Evolutionary conservation across 2,113 vertebrate species (phyloP).

Genomic region (Zootoca vivipara): DNA sequence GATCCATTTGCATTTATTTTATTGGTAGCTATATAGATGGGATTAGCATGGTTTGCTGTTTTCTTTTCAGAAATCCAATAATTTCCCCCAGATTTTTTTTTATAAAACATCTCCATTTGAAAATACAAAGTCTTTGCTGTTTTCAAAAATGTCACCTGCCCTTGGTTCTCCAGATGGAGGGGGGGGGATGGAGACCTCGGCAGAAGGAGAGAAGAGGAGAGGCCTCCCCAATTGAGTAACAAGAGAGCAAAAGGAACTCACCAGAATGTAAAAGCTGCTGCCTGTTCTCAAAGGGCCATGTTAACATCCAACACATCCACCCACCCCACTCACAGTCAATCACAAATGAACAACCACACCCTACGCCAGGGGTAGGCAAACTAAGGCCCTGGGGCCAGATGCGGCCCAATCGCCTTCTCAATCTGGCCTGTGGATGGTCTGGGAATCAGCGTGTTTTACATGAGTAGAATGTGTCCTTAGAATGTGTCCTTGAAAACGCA

Average conservation of each 20-base stretch:
- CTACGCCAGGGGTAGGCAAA: no score
- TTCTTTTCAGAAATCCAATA: not conserved
- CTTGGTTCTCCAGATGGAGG: not conserved
- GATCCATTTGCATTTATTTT: not conserved
- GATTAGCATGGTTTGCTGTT: not conserved
- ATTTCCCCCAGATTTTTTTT: not conserved
- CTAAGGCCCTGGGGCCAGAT: no score
- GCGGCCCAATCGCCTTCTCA: no score
- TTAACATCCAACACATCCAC: no score
- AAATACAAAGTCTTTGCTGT: not conserved
- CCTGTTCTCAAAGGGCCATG: not conserved
- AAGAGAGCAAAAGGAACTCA: no score
- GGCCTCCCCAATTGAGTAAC: not conserved
- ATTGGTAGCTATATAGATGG: not conserved
- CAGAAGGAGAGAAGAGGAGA: not conserved
- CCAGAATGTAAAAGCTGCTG: not conserved
- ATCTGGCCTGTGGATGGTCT: fast-evolving
- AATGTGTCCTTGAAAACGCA: no score
- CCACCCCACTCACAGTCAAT: no score
- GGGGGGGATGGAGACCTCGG: not conserved
- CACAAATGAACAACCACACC: no score
- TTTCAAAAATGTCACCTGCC: not conserved
- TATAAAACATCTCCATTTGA: not conserved
- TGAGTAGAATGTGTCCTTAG: no score
- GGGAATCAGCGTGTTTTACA: no score